A percentile compares a stretch with the other conserved stretches of the same genome.
Conservation (phyloP, 1,140 invertebrate species). For the Conus betulinus region DNA sequence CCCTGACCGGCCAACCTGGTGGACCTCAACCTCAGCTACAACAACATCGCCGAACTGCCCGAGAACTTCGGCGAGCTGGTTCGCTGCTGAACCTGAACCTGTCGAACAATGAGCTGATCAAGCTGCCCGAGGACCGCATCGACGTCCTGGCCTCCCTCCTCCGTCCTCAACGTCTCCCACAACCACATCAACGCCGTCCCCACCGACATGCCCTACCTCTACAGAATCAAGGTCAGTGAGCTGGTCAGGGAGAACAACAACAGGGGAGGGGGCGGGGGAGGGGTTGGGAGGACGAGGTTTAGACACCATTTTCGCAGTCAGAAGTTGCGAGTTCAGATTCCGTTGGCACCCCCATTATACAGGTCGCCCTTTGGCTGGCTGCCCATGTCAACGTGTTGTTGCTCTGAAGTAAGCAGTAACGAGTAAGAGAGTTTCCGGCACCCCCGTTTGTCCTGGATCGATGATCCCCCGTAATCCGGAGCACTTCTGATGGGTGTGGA, state of each 20-base stretch:
- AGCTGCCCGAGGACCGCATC: constrained; percentile 61
- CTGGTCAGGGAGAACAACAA: not conserved
- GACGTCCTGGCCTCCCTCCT: constrained; percentile 64
- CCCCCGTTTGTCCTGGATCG: too few relatives aligned
- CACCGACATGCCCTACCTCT: constrained; percentile 67
- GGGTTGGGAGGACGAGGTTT: too few relatives aligned
- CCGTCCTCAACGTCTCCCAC: constrained; percentile 59
- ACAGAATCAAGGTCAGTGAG: constrained; percentile 49
- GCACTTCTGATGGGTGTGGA: too few relatives aligned
- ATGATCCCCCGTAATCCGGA: too few relatives aligned
- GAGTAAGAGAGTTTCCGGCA: too few relatives aligned
- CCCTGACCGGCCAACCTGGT: constrained; percentile 53
- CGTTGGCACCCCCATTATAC: too few relatives aligned
- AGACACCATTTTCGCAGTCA: too few relatives aligned
- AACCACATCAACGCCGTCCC: constrained; percentile 68
- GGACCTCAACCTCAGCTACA: constrained; percentile 65
- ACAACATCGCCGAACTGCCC: constrained; percentile 64
- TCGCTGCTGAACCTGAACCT: constrained; percentile 62
- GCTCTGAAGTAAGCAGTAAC: too few relatives aligned
- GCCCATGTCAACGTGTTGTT: too few relatives aligned
- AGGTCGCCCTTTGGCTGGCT: too few relatives aligned
- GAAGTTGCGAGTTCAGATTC: too few relatives aligned
- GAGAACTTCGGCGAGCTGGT: constrained; percentile 64
- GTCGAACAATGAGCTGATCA: constrained; percentile 65
- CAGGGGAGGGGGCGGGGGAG: too few relatives aligned